Base-by-base conservation (phyloP, 2,797 vertebrate genomes). In the Salarias fasciatus region DNA sequence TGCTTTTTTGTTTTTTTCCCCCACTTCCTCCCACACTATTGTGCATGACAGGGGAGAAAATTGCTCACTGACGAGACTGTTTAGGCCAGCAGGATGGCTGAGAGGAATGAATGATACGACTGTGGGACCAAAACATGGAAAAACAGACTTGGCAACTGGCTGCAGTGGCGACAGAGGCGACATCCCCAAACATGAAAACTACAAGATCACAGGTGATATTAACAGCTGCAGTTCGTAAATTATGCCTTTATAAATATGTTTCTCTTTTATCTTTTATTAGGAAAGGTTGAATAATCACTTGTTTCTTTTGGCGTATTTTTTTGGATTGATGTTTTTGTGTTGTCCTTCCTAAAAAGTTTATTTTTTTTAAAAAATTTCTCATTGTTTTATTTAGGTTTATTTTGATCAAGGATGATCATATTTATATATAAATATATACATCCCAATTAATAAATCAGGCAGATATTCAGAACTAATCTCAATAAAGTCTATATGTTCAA, bases 41-140 rank as follows among this genome's bases (percentile, higher is more conserved):
- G 51, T 68, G 78, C 72, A 65, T 77, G 83, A 83, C 79, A 79
- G 80, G 52, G 53, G 72, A 73, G 54, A 48, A 79, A 80, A 72
- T 66, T 11, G 30, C 53, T 82, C 56, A 58, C 50, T 52, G 73
- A 67, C 58, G 67, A 60, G 41, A 54, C 43, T 46, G 40, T 62
- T 70, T 45, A 47, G 69, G 66, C 65, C 72, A 55, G 60, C 11
- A 30, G 57, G 38, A 65, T 57, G 72, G 71, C 49, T 54, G 54
- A 69, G 66, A 64, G 50, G 50, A 63, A 51, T 50, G 40, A 64
- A 42, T 72, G 69, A 82, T 54, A 59, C 65, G 43, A 42, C 51
- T 63, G 62, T 29, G 36, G 58, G 73, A 64, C 1, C 0, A 67
- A 77, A 68, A 68, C 14, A 59, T 1, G 37, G 48, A 57, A 31